A percentile compares a stretch with the other conserved stretches of the same genome.
phyloP scores from a whole-genome alignment of 2,888 invertebrate genomes.

The Augochlorella aurata region DNA sequence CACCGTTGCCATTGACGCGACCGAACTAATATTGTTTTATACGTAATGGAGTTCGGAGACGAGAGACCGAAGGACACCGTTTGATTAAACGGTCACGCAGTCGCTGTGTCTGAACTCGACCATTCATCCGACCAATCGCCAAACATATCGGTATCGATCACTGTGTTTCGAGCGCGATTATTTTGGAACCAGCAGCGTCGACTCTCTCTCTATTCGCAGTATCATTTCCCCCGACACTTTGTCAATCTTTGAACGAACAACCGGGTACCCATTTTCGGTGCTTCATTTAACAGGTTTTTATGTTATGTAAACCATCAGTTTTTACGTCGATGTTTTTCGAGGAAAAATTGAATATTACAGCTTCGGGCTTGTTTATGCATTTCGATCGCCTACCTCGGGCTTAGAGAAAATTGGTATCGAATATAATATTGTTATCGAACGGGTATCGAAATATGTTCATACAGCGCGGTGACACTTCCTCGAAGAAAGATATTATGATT shows the following conservation, averaged over 20 bases:
- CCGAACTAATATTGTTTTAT: constrained; percentile 69
- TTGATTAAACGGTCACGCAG: constrained; percentile 31
- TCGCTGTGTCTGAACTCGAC: constrained; percentile 32
- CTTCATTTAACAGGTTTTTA: constrained; percentile 1
- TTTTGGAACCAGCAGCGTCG: not conserved
- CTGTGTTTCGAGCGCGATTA: constrained; percentile 5
- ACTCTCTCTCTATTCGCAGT: not conserved
- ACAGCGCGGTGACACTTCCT: no score
- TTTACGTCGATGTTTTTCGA: not conserved
- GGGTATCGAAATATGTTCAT: no score
- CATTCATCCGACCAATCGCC: constrained; percentile 25
- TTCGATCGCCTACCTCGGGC: no score
- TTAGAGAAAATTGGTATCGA: no score
- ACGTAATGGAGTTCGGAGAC: constrained; percentile 59
- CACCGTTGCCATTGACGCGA: constrained; percentile 56
- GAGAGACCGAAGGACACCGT: constrained; percentile 22
- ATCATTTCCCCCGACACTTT: not conserved
- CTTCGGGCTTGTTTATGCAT: no score
- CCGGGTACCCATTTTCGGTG: not conserved
- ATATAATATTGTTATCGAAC: no score
- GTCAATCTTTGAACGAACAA: constrained; percentile 3
- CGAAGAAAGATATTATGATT: no score
- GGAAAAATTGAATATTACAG: no score
- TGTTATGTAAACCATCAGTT: no score
- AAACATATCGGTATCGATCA: constrained; percentile 21